Percentiles rank a stretch among this genome's conserved stretches.
These are phyloP conservation scores for Coregonus suidteri DNA, from an alignment of 2,797 vertebrate species.

Conservation along the genomic window DNA sequence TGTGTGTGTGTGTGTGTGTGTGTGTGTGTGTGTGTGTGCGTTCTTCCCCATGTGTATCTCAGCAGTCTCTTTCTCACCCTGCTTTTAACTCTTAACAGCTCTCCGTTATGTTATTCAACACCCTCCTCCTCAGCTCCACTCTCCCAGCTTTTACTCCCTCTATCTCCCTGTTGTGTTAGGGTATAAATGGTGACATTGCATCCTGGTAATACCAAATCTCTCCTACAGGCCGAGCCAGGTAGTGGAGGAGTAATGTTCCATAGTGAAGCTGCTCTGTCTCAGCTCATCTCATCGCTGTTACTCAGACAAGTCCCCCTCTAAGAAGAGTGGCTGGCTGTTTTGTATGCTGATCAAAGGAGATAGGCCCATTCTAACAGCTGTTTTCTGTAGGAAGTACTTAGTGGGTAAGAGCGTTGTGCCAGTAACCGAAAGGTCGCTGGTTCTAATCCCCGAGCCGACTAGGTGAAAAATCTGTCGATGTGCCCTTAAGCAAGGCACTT, in stretches of 20 bases:
- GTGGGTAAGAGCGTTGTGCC: too few species aligned
- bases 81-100: slow-evolving; percentile 23
- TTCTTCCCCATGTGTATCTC: background rate
- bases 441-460: too few species aligned
- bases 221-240: background rate
- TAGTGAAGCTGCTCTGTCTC: background rate
- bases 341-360: slow-evolving; percentile 48
- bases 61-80: background rate
- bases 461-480: too few species aligned
- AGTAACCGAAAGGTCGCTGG: too few species aligned
- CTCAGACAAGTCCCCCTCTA: background rate
- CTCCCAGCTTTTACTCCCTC: background rate
- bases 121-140: background rate
- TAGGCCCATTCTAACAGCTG: slow-evolving; percentile 37
- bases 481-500: too few species aligned
- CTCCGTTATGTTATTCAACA: background rate
- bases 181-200: background rate
- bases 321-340: slow-evolving; percentile 26
- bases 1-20: background rate
- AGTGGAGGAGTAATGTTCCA: background rate
- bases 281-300: background rate
- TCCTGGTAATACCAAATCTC: background rate
- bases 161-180: background rate
- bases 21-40: too few species aligned
- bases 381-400: slow-evolving; percentile 12